Conservation (phyloP, 2,113 vertebrate genomes). For the Diadophis punctatus region DNA sequence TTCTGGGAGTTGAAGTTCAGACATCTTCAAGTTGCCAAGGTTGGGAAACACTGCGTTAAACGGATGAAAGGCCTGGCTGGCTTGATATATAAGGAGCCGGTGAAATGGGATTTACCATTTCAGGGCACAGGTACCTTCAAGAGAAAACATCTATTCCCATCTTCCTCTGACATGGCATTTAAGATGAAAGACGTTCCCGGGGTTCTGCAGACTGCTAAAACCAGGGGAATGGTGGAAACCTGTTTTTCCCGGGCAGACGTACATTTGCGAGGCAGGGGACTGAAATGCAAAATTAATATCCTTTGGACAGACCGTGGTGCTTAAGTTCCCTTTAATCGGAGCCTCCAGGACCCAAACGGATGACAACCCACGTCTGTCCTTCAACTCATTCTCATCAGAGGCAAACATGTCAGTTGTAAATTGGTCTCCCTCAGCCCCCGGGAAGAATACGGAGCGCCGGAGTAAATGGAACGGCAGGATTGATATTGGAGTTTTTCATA, state of each 20-base stretch:
- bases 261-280: not conserved
- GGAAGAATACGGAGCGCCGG: not conserved
- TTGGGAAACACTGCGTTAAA: no score
- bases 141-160: not conserved
- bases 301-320: not conserved
- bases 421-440: not conserved
- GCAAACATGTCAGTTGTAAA: not conserved
- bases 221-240: not conserved
- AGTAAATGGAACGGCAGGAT: not conserved
- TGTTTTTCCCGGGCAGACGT: not conserved
- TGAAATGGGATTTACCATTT: not conserved
- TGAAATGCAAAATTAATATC: not conserved
- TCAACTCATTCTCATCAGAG: not conserved
- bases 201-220: not conserved
- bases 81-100: not conserved
- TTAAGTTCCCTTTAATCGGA: not conserved
- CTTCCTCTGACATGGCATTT: not conserved
- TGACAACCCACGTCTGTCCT: not conserved
- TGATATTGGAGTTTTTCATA: not conserved
- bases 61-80: not conserved
- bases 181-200: not conserved
- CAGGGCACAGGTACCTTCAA: no score
- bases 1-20: no score
- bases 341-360: not conserved
- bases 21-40: no score